Evolutionary conservation across 2,113 vertebrate genomes (phyloP).

Genomic region (Ornithorhynchus anatinus): DNA sequence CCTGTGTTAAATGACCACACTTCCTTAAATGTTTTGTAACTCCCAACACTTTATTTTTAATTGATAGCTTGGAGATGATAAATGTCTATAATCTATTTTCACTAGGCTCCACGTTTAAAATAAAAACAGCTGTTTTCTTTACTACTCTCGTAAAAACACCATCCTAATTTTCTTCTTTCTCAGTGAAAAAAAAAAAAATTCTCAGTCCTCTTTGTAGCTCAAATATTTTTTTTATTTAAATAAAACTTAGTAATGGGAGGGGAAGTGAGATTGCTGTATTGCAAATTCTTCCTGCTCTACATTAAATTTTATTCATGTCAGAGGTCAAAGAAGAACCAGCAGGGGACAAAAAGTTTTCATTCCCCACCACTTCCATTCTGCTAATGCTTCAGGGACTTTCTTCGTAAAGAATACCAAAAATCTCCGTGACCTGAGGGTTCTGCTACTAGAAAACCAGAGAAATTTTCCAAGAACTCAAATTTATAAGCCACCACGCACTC

Average conservation of each 20-base stretch:
- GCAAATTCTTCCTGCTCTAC: slow-evolving; percentile 50
- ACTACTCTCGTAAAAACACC: background rate
- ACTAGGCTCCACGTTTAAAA: slow-evolving; percentile 28
- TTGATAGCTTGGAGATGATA: background rate
- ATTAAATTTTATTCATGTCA: slow-evolving; percentile 44
- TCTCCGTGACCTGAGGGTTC: slow-evolving; percentile 51
- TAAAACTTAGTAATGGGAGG: slow-evolving; percentile 51
- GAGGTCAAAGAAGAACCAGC: slow-evolving; percentile 57
- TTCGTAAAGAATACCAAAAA: slow-evolving; percentile 54
- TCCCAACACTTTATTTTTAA: slow-evolving; percentile 45
- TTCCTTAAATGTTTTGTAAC: slow-evolving; percentile 37
- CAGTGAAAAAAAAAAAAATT: slow-evolving; percentile 54
- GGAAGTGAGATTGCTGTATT: slow-evolving; percentile 1
- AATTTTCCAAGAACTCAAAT: slow-evolving; percentile 56
- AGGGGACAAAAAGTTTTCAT: slow-evolving; percentile 57
- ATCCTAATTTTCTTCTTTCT: background rate
- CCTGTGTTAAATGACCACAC: slow-evolving; percentile 85
- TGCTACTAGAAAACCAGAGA: slow-evolving; percentile 42
- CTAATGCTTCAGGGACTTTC: slow-evolving; percentile 48
- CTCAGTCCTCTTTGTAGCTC: slow-evolving; percentile 23
- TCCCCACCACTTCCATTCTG: background rate
- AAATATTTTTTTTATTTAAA: slow-evolving; percentile 26
- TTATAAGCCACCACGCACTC: slow-evolving; percentile 55
- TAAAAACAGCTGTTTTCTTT: background rate
- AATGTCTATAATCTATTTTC: slow-evolving; percentile 54